These are phyloP conservation scores for Papilio protenor DNA, from an alignment of 2,888 invertebrate species.

Conservation along the genomic window DNA sequence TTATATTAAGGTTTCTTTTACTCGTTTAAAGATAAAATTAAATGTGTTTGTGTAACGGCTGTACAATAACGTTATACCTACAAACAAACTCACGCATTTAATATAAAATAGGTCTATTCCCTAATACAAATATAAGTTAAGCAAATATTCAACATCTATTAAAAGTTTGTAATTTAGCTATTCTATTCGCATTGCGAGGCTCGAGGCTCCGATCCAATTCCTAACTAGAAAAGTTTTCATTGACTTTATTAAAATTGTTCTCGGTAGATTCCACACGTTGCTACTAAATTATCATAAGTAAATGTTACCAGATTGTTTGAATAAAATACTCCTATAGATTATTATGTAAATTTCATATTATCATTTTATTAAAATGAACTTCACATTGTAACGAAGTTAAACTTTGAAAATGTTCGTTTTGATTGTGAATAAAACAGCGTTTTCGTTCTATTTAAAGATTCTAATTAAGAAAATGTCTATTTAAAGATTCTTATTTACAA, in stretches of 20 bases:
- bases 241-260: conserved; percentile 34
- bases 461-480: too few relatives aligned
- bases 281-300: conserved; percentile 14
- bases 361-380: conserved; percentile 5
- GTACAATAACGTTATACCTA: too few relatives aligned
- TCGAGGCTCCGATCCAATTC: not conserved
- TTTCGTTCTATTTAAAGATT: too few relatives aligned
- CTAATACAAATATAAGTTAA: not conserved
- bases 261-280: conserved; percentile 18
- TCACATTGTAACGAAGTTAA: not conserved
- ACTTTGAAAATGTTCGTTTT: not conserved
- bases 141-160: conserved; percentile 6
- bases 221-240: conserved; percentile 23
- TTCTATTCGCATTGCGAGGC: conserved; percentile 9
- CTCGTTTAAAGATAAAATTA: too few relatives aligned
- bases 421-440: too few relatives aligned
- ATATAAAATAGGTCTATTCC: not conserved
- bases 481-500: too few relatives aligned
- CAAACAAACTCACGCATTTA: not conserved
- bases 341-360: not conserved
- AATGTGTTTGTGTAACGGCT: too few relatives aligned
- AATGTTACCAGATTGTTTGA: conserved; percentile 15
- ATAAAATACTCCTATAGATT: not conserved
- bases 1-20: too few relatives aligned
- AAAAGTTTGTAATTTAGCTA: conserved; percentile 16